Base-by-base conservation (phyloP, 2,888 invertebrate genomes). In the Meloe dianella region DNA sequence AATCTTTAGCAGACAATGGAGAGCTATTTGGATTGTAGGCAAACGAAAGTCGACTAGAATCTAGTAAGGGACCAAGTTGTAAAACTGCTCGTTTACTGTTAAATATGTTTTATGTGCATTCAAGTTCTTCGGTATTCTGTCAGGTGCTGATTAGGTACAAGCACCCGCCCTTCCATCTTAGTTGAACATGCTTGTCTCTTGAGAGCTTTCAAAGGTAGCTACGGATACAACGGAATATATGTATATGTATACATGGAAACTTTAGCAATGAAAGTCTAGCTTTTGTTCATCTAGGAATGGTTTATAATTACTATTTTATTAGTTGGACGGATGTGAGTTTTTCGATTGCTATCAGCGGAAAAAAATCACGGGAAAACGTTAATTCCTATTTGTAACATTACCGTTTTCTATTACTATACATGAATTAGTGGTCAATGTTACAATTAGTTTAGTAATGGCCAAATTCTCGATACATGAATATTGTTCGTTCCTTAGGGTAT, bases 401-500 rank as follows among this genome's bases (percentile, higher is more conserved):
- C 54, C 24, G 24, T 47, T 8, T 9, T 8, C 9, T 20, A 8
- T 54, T 6, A 3, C 7, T 22, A 24, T 14, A 54, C 24, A 54
- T 54, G 54, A 14, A 54, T 4, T 29, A 58, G 60, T n/a, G 35
- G 60, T 56, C 63, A 57, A 61, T 20, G 64, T 38, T 38, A 27
- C 61, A 58, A 61, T 65, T 64, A 64, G 64, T 29, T 32, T 54
- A 20, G 61, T 67, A 69, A 67, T 67, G 59, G 69, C 63, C 66
- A 71, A 71, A 66, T 66, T 71, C 72, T 64, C 60, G 64, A 70
- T 68, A 69, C 74, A 73, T 75, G 74, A 74, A 73, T 73, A 73
- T 72, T 71, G 73, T 62, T n/a, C 35, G 65, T 68, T 76, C 78
- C 78, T 77, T 72, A 56, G 79, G 75, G 79, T 69, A 79, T 79